Percentiles rank a stretch among this genome's conserved stretches.
Conservation (phyloP, 2,113 vertebrate species). For the Callospermophilus lateralis region DNA sequence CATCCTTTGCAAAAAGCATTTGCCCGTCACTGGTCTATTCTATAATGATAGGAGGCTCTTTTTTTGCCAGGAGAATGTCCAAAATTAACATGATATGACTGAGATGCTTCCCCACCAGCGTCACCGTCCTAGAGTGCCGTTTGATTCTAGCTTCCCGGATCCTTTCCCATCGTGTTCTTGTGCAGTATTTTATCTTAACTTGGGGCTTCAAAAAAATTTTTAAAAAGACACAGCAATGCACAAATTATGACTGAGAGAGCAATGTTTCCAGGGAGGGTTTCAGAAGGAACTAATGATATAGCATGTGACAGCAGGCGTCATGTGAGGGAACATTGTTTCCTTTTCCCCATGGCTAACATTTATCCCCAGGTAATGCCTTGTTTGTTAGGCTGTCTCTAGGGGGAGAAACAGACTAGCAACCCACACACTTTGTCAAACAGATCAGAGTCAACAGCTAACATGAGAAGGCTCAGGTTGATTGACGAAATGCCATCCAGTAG, state of each 20-base stretch:
- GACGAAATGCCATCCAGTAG: not conserved
- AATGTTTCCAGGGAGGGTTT: conserved; percentile 20
- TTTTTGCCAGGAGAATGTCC: not conserved
- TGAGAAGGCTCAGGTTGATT: not conserved
- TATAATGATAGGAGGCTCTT: not conserved
- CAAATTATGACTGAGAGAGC: not conserved
- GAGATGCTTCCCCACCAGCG: not conserved
- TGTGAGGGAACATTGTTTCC: conserved; percentile 64
- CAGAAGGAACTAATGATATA: conserved; percentile 35
- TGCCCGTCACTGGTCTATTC: not conserved
- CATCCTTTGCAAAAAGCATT: not conserved
- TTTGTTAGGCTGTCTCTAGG: conserved; percentile 81
- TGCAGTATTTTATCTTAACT: conserved; percentile 27
- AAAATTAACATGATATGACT: not conserved
- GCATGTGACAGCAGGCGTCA: not conserved
- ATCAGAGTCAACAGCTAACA: conserved; percentile 72
- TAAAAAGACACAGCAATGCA: not conserved
- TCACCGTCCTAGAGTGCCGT: not conserved
- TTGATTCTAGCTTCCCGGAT: not conserved
- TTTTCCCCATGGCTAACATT: conserved; percentile 59
- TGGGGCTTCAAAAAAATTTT: not conserved
- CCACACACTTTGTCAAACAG: conserved; percentile 72
- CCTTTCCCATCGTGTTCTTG: not conserved
- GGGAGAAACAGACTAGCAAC: conserved; percentile 83
- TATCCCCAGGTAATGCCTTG: conserved; percentile 78